Percentiles rank a stretch among this genome's conserved stretches.
phyloP scores from a whole-genome alignment of 1,140 invertebrate genomes.

The Drosophila orosa region DNA sequence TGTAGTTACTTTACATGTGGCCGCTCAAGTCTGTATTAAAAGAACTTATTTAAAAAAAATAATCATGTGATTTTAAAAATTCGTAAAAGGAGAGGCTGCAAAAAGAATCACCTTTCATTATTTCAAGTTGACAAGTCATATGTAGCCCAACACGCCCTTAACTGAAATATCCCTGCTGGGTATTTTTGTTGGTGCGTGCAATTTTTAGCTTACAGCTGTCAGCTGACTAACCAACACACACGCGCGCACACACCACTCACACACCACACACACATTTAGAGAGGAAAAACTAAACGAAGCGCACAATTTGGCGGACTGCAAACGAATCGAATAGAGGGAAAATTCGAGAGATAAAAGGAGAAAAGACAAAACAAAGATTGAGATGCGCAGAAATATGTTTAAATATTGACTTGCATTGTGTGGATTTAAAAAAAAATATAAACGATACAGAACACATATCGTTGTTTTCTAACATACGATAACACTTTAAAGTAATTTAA shows the following conservation, averaged over 20 bases:
- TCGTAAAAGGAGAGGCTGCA: too few species aligned
- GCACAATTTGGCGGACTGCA: constrained; percentile 51
- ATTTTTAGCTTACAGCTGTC: constrained; percentile 58
- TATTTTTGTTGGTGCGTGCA: constrained; percentile 50
- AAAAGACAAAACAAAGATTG: too few species aligned
- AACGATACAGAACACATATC: neutral
- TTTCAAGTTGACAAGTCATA: neutral
- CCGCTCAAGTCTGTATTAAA: too few species aligned
- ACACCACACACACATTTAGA: neutral
- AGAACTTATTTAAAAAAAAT: too few species aligned
- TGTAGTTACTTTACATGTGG: too few species aligned
- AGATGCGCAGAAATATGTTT: neutral
- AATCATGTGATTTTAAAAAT: too few species aligned
- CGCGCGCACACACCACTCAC: constrained; percentile 4
- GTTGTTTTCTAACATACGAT: neutral
- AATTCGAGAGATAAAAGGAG: neutral
- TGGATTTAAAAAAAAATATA: neutral
- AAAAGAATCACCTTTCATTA: neutral
- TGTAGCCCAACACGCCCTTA: neutral
- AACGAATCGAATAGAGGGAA: constrained; percentile 33
- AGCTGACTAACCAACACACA: constrained; percentile 43
- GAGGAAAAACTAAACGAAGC: constrained; percentile 62
- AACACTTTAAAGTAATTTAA: too few species aligned
- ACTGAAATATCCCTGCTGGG: neutral
- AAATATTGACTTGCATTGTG: too few species aligned